These are phyloP conservation scores for Limnephilus auricula DNA, from an alignment of 2,888 invertebrate genomes.

Conservation along the genomic window DNA sequence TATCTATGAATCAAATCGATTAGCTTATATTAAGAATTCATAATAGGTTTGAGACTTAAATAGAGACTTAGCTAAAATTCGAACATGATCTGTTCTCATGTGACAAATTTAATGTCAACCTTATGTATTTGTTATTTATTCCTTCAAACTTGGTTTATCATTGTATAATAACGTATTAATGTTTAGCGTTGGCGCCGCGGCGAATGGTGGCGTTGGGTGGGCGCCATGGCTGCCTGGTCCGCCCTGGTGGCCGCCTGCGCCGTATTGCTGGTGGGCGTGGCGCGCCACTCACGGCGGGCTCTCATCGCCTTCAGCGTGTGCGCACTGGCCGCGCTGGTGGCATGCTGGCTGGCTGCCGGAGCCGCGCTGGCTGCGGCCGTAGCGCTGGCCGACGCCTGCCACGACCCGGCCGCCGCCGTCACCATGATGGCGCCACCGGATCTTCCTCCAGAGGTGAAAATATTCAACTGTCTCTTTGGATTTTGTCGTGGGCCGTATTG, in stretches of 20 bases:
- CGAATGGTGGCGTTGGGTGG: conserved; percentile 90
- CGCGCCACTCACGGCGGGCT: conserved; percentile 91
- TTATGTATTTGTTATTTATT: too few species aligned
- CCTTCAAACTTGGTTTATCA: too few species aligned
- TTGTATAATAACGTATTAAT: neutral
- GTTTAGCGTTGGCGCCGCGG: conserved; percentile 83
- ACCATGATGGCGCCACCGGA: conserved; percentile 80
- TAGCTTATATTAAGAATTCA: too few species aligned
- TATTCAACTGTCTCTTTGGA: neutral
- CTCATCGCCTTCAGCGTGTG: conserved; percentile 94
- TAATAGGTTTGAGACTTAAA: too few species aligned
- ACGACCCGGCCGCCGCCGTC: conserved; percentile 90
- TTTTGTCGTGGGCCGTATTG: neutral
- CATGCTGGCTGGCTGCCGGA: conserved; percentile 92
- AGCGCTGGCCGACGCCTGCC: conserved; percentile 90
- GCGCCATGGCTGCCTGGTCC: conserved; percentile 92
- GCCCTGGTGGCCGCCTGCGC: conserved; percentile 92
- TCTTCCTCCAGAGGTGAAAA: conserved; percentile 77
- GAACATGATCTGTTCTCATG: too few species aligned
- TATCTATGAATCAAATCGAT: too few species aligned
- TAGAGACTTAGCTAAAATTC: too few species aligned
- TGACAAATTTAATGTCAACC: too few species aligned
- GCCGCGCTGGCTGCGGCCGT: conserved; percentile 91
- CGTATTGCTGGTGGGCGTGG: conserved; percentile 92
- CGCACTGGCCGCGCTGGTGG: conserved; percentile 84